Conservation (phyloP, 1,140 invertebrate species). For the Philopotamus ludificatus region DNA sequence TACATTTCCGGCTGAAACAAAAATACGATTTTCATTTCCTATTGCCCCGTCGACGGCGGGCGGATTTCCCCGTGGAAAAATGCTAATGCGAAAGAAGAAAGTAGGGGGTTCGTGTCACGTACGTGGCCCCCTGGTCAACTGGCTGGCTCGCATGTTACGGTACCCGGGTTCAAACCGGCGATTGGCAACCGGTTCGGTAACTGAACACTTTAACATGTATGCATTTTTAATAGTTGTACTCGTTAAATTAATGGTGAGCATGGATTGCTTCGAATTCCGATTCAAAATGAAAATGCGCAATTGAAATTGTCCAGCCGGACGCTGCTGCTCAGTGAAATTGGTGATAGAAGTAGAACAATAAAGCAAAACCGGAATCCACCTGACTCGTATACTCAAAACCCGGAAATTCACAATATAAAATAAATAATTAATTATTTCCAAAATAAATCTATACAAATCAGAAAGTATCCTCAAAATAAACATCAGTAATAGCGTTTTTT, state of each 20-base stretch:
- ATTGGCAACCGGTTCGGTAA: conserved; percentile 24
- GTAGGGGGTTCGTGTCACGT: conserved; percentile 15
- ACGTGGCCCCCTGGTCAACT: conserved; percentile 25
- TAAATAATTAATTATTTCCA: too few relatives aligned
- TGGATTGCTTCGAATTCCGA: conserved; percentile 4
- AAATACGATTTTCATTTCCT: not conserved
- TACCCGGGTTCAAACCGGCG: conserved; percentile 21
- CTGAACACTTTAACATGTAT: conserved; percentile 28
- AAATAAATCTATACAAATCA: too few relatives aligned
- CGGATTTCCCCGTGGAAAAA: not conserved
- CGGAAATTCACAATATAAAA: too few relatives aligned
- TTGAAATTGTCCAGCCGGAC: conserved; percentile 11
- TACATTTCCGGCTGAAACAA: too few relatives aligned
- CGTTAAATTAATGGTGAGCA: conserved; percentile 11
- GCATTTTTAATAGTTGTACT: conserved; percentile 22
- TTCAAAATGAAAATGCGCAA: not conserved
- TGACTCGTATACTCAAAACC: too few relatives aligned
- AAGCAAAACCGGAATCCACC: too few relatives aligned
- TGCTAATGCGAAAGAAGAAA: conserved; percentile 7
- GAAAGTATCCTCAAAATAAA: too few relatives aligned
- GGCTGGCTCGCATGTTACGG: conserved; percentile 12
- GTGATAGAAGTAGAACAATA: too few relatives aligned
- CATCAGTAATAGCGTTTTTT: too few relatives aligned
- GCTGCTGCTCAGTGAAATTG: too few relatives aligned
- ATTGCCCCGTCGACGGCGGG: not conserved